These are phyloP conservation scores for Microplitis demolitor DNA, from an alignment of 1,140 invertebrate species.

Conservation along the genomic window DNA sequence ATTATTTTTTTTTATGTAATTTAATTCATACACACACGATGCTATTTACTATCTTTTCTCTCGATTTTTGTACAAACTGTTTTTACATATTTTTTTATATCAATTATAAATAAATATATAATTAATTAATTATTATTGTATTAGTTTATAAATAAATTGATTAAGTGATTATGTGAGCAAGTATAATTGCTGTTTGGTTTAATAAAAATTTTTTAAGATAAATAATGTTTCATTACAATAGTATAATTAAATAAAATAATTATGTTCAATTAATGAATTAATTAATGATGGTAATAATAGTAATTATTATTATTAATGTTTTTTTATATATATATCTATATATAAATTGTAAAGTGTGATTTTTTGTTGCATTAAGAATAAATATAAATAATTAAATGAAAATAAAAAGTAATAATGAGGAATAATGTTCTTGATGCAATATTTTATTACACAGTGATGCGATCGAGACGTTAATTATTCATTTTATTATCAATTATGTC, in stretches of 20 bases:
- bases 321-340: conserved; percentile 1
- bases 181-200: conserved; percentile 20
- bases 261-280: too few relatives aligned
- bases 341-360: conserved; percentile 35
- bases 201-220: conserved; percentile 37
- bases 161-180: conserved; percentile 34
- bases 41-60: conserved; percentile 54
- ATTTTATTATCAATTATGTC: conserved; percentile 12
- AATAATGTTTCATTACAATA: conserved; percentile 49
- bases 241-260: background rate
- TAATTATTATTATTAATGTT: conserved; percentile 18
- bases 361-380: conserved; percentile 38
- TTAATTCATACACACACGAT: conserved; percentile 41
- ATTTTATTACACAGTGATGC: conserved; percentile 41
- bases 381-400: background rate
- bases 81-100: conserved; percentile 49
- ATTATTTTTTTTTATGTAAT: conserved; percentile 47
- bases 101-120: conserved; percentile 16
- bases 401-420: too few relatives aligned
- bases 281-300: too few relatives aligned
- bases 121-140: conserved; percentile 10
- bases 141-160: background rate
- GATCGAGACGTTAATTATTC: conserved; percentile 34
- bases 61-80: conserved; percentile 61
- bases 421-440: conserved; percentile 35